Base-by-base conservation (phyloP, 2,888 invertebrate genomes). In the Plutella xylostella region DNA sequence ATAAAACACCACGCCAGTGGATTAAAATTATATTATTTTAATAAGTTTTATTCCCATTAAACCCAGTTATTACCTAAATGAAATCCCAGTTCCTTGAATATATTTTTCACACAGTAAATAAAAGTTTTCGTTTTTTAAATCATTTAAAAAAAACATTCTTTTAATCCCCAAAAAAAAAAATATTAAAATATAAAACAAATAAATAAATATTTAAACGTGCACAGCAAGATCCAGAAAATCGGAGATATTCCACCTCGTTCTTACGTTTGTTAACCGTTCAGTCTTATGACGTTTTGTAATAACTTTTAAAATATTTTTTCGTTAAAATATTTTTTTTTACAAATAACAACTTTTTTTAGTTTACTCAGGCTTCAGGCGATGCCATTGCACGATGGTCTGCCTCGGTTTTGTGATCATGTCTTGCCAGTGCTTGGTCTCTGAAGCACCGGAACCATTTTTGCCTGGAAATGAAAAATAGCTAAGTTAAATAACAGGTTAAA, bases 341-440 rank as follows among this genome's bases (percentile, higher is more conserved):
- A 28, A 28, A 12, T 14, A 25, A 25, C 25, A 40, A 40, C 7
- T 38, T n/a, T 7, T 14, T n/a, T n/a, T n/a, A n/a, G 12, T 42
- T 89, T 93, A 94, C 73, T 94, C 94, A 20, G 95, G 94, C 75
- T 97, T 97, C 67, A 97, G 88, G 72, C 97, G 92, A 85, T 97
- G 97, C 97, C 97, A 97, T 72, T 97, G 96, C 41, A 96, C 93
- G 62, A 97, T 94, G 60, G 94, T 95, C 83, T 97, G 97, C 55
- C 96, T 87, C 18, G 97, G 97, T 80, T 97, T 97, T 50, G 96
- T 94, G 58, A 97, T 96, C 97, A 97, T 97, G 69, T 97, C 97
- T 65, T 96, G 96, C 97, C 97, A 97, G 75, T 97, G 97, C 70
- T 97, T 96, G 30, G 96, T 96, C 79, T 97, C 97, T 45, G 94